Base-by-base conservation (phyloP, 1,140 invertebrate species). In the Lasioglossum baleicum region DNA sequence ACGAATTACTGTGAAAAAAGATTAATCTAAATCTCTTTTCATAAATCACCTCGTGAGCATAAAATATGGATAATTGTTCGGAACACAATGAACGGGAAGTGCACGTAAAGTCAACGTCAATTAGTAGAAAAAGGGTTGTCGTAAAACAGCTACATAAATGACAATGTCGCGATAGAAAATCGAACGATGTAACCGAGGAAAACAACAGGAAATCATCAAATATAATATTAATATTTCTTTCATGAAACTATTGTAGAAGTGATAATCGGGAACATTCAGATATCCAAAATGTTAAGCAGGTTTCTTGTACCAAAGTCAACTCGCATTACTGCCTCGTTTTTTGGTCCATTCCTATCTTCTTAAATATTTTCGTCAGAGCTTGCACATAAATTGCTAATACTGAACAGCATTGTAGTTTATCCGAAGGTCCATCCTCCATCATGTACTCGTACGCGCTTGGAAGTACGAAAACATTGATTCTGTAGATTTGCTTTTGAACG, bases 271-370 rank as follows among this genome's bases (percentile, higher is more conserved):
- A 20, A 5, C 60, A 68, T 58, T 11, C 2, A 76, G n/a, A 40
- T 13, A 48, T 48, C 44, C 44, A 13, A 71, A 71, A 31, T 11
- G 44, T 48, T 48, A 48, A 48, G 44, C 44, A 48, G 44, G 13
- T 48, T 48, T 48, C 44, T 63, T 42, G 31, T 63, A 70, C n/a
- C 20, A 71, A 71, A 64, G 70, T 2, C 17, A 69, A 56, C 17
- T 53, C 44, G 26, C 35, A 51, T 64, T 51, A 75, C 42, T 20
- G 22, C 53, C 35, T 48, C 48, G 64, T 53, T 58, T 58, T 63
- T 68, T 61, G 78, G 78, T 75, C 78, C 78, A 80, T 80, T 75
- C 78, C 78, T 80, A 75, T 68, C 72, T 75, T 75, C 64, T 68
- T 40, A 80, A 67, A 63, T 75, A 75, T 61, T 66, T 68, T 75